Evolutionary conservation across 2,113 vertebrate species (phyloP).

Genomic region (Scomber scombrus): DNA sequence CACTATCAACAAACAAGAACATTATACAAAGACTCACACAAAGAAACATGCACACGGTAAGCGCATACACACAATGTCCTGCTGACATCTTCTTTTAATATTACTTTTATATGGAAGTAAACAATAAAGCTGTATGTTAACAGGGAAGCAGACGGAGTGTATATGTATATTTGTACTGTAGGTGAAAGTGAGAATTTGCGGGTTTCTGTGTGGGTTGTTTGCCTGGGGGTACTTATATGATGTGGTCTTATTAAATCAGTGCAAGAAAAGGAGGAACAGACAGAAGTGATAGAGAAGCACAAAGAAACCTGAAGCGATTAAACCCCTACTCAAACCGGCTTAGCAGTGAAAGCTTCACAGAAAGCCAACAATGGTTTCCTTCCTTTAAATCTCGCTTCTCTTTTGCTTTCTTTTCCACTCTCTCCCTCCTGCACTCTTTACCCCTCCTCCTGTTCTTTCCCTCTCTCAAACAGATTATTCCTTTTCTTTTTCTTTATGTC

Average conservation of each 20-base stretch:
- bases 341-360: constrained; percentile 73
- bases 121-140: constrained; percentile 11
- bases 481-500: constrained; percentile 70
- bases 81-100: background rate
- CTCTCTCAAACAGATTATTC: constrained; percentile 76
- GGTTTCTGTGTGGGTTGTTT: constrained; percentile 53
- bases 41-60: background rate
- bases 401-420: constrained; percentile 47
- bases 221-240: constrained; percentile 52
- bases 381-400: constrained; percentile 64
- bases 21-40: background rate
- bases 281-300: constrained; percentile 73
- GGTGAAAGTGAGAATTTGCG: constrained; percentile 47
- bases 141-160: background rate
- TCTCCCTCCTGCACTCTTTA: constrained; percentile 39
- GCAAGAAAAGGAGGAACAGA: constrained; percentile 70
- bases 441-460: constrained; percentile 61
- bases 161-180: constrained; percentile 2
- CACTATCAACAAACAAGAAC: background rate
- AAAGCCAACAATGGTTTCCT: constrained; percentile 78
- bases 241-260: constrained; percentile 78
- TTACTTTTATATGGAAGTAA: background rate
- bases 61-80: background rate
- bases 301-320: constrained; percentile 81
- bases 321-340: constrained; percentile 81